Conservation (phyloP, 2,113 vertebrate genomes). For the Caretta caretta region DNA sequence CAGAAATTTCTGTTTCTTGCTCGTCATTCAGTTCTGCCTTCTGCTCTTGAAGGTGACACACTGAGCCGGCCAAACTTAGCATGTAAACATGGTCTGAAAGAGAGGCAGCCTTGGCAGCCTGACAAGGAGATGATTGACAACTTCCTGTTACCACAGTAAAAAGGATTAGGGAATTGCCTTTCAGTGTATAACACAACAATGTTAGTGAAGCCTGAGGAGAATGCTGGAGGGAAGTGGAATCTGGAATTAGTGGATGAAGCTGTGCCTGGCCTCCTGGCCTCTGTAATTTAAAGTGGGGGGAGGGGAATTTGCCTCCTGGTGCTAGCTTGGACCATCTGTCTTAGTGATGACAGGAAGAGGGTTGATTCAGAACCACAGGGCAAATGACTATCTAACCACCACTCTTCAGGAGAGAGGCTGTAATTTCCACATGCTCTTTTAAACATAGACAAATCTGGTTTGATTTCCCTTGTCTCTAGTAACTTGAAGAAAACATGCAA, state of each 20-base stretch:
- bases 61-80: neutral
- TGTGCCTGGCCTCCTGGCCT: neutral
- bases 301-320: neutral
- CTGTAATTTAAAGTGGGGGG: rapidly evolving
- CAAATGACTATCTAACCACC: neutral
- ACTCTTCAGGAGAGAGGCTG: neutral
- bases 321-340: neutral
- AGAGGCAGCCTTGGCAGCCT: constrained; percentile 45
- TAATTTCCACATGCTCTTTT: constrained; percentile 43
- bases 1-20: neutral
- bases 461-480: neutral
- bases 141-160: constrained; percentile 60
- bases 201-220: neutral
- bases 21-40: neutral
- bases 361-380: neutral
- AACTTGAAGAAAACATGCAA: neutral
- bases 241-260: neutral
- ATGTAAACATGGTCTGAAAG: constrained; percentile 27
- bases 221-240: neutral
- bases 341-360: neutral
- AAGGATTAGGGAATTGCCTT: constrained; percentile 43
- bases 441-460: neutral
- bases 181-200: neutral
- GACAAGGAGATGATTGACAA: constrained; percentile 54
- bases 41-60: neutral